These are phyloP conservation scores for Cephus pulcher DNA, from an alignment of 2,888 invertebrate species.

Conservation along the genomic window DNA sequence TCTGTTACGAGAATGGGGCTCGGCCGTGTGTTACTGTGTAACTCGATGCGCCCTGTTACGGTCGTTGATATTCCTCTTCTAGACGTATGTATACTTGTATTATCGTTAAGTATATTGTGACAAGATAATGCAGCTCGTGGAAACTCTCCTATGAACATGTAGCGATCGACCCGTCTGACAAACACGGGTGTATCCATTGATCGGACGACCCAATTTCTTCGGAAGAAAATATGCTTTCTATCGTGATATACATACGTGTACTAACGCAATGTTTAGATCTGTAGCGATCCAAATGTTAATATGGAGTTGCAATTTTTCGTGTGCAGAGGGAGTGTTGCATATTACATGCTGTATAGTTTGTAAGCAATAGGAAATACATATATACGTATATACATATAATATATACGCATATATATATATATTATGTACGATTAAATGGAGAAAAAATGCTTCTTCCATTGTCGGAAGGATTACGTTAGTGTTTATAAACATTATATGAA, in stretches of 20 bases:
- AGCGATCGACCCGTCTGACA: not conserved
- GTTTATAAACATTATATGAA: slow-evolving; percentile 20
- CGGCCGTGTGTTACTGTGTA: slow-evolving; percentile 1
- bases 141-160: slow-evolving; percentile 16
- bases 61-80: slow-evolving; percentile 39
- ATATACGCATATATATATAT: slow-evolving; percentile 9
- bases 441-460: slow-evolving; percentile 12
- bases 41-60: slow-evolving; percentile 1
- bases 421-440: slow-evolving; percentile 6
- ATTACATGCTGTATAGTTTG: slow-evolving; percentile 7
- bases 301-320: slow-evolving; percentile 7
- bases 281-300: slow-evolving; percentile 16
- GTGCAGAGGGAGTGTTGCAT: slow-evolving; percentile 20
- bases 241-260: slow-evolving; percentile 13
- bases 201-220: not conserved
- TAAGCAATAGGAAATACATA: not conserved
- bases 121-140: slow-evolving; percentile 43
- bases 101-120: slow-evolving; percentile 44
- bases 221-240: not conserved
- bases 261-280: slow-evolving; percentile 15
- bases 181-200: not conserved
- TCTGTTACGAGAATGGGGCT: not conserved
- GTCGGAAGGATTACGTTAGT: slow-evolving; percentile 23
- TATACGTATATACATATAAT: not conserved
- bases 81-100: slow-evolving; percentile 38